phyloP scores from a whole-genome alignment of 2,797 vertebrate species.

The Coendou prehensilis region DNA sequence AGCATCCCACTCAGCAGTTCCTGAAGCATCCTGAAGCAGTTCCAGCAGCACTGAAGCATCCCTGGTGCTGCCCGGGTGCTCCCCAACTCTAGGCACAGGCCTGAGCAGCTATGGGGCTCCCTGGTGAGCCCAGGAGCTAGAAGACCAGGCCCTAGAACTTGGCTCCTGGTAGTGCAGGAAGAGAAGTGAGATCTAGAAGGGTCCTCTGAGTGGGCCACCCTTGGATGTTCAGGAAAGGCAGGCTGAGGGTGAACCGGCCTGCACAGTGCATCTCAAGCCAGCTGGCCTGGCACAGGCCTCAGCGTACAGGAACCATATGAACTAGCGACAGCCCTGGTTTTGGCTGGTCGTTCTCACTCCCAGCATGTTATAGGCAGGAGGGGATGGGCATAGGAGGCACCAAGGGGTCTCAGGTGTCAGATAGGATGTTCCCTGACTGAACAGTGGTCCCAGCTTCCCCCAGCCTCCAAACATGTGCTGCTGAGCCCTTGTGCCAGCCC shows the following conservation, averaged over 20 bases:
- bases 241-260: neutral
- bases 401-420: neutral
- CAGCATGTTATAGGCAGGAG: neutral
- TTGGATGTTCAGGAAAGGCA: neutral
- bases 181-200: neutral
- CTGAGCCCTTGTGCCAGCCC: neutral
- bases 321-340: neutral
- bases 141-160: neutral
- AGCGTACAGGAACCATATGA: neutral
- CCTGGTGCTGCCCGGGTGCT: neutral
- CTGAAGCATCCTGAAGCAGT: too few species aligned
- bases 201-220: neutral
- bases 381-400: neutral
- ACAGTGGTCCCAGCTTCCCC: neutral
- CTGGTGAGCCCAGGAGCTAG: neutral
- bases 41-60: neutral
- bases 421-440: neutral
- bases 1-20: neutral
- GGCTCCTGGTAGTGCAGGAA: neutral
- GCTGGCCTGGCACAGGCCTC: neutral
- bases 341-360: constrained; percentile 10
- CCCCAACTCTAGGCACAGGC: neutral
- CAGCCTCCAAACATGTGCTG: neutral
- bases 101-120: neutral
- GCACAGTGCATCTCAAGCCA: neutral